Conservation (phyloP, 2,888 invertebrate species). For the Leptopilina syphax region DNA sequence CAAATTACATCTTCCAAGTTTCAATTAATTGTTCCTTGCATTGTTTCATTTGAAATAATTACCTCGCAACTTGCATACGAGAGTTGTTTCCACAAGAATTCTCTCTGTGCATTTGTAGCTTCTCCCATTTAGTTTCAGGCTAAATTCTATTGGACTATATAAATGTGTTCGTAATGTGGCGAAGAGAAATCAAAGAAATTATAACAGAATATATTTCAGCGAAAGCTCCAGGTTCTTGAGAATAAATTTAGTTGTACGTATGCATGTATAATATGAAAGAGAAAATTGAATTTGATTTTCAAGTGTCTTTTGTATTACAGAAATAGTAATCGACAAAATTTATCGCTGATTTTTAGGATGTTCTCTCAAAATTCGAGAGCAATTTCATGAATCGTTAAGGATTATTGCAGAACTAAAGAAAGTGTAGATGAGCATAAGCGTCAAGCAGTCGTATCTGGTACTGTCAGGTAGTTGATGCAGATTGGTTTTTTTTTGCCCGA, state of each 20-base stretch:
- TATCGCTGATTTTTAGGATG: neutral
- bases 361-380: slow-evolving; percentile 4
- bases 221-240: neutral
- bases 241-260: neutral
- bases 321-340: neutral
- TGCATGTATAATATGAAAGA: neutral
- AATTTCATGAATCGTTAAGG: slow-evolving; percentile 42
- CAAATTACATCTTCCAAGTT: neutral
- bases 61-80: neutral
- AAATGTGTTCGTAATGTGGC: neutral
- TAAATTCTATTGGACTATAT: slow-evolving; percentile 1
- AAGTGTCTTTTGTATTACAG: neutral
- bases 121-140: neutral
- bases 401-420: slow-evolving; percentile 49
- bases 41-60: slow-evolving; percentile 3
- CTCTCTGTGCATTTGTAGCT: neutral
- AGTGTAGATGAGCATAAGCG: slow-evolving; percentile 42
- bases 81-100: neutral
- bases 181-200: slow-evolving; percentile 8
- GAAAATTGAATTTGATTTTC: slow-evolving; percentile 17
- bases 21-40: neutral
- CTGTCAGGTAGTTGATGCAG: slow-evolving; percentile 51
- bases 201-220: neutral
- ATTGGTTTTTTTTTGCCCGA: slow-evolving; percentile 54
- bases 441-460: slow-evolving; percentile 46